phyloP scores from a whole-genome alignment of 1,140 invertebrate species.

The Laupala kohalensis region DNA sequence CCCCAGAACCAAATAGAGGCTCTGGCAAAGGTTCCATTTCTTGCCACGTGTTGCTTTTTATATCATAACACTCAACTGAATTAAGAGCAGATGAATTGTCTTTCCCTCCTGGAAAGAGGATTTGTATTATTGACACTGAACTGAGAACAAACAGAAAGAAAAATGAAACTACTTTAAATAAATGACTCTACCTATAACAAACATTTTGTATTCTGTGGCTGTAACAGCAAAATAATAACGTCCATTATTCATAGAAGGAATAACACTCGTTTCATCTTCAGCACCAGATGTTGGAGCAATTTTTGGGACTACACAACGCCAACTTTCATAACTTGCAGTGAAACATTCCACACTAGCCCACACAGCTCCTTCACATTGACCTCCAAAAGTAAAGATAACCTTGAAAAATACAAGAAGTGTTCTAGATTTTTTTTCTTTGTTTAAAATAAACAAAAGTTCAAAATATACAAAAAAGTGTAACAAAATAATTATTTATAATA shows the following conservation, averaged over 20 bases:
- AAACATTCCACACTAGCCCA: conserved; percentile 24
- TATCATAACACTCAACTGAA: conserved; percentile 21
- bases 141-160: background rate
- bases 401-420: conserved; percentile 2
- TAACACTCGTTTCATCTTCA: conserved; percentile 17
- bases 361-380: conserved; percentile 22
- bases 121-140: background rate
- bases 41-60: conserved; percentile 21
- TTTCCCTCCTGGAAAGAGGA: conserved; percentile 18
- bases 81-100: conserved; percentile 14
- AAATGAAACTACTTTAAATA: background rate
- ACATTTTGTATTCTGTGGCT: conserved; percentile 18
- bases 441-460: background rate
- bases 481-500: background rate
- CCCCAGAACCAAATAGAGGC: conserved; percentile 22
- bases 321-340: conserved; percentile 23
- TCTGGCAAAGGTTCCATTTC: conserved; percentile 19
- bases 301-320: conserved; percentile 22
- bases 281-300: conserved; percentile 14
- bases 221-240: conserved; percentile 22
- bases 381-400: conserved; percentile 23
- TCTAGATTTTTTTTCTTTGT: background rate
- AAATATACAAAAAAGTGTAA: background rate
- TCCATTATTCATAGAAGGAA: conserved; percentile 22
- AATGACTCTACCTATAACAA: conserved; percentile 18